Evolutionary conservation across 2,797 vertebrate genomes (phyloP).

Genomic region (Sibirionetta formosa): DNA sequence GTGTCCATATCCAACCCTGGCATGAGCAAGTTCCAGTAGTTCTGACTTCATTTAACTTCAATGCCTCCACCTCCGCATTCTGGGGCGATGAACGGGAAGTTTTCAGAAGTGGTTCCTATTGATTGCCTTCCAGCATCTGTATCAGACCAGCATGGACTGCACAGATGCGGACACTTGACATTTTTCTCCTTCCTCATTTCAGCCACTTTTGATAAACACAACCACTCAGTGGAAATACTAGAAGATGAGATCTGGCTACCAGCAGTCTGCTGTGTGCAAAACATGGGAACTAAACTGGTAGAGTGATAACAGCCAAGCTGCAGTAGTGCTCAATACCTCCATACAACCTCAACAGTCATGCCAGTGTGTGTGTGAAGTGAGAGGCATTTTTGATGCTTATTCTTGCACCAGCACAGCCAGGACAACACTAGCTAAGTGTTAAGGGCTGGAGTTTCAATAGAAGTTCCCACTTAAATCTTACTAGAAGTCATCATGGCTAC

Average conservation of each 20-base stretch:
- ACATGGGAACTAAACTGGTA: rapidly evolving
- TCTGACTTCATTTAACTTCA: neutral
- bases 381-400: neutral
- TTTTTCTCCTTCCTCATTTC: neutral
- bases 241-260: neutral
- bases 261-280: neutral
- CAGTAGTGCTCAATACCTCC: neutral
- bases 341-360: rapidly evolving
- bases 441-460: neutral
- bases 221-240: neutral
- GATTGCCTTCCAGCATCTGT: rapidly evolving
- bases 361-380: rapidly evolving
- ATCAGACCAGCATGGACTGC: rapidly evolving
- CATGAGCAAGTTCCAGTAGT: neutral
- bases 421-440: neutral
- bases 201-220: rapidly evolving
- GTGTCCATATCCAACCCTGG: neutral
- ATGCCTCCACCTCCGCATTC: neutral
- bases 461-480: neutral
- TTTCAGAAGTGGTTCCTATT: neutral
- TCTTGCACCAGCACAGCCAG: neutral
- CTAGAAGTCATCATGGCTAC: neutral
- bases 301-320: neutral
- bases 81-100: neutral
- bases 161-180: neutral